A percentile compares a stretch with the other conserved stretches of the same genome.
Conservation (phyloP, 2,888 invertebrate species). For the Saturnia pavonia region DNA sequence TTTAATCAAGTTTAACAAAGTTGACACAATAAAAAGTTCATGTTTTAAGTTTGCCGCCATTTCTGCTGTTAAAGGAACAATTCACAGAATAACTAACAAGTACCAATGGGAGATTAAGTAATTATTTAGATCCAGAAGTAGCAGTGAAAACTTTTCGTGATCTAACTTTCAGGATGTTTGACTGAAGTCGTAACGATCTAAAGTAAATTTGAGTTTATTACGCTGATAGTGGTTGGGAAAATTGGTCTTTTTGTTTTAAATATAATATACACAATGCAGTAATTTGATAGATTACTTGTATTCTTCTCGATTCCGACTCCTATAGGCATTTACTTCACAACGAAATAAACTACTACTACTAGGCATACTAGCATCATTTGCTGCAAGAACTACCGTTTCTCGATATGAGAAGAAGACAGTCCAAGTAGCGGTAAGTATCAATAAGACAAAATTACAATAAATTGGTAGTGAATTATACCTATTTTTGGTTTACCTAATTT, state of each 20-base stretch:
- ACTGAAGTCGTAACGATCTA: neutral
- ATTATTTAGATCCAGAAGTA: neutral
- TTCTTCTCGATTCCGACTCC: too few species aligned
- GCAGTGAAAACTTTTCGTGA: neutral
- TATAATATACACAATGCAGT: neutral
- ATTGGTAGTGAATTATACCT: neutral
- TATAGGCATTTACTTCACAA: too few species aligned
- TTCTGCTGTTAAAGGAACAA: slow-evolving; percentile 11
- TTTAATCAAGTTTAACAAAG: slow-evolving; percentile 63
- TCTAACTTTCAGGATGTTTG: neutral
- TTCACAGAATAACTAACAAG: neutral
- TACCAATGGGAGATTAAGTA: neutral
- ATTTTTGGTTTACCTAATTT: neutral
- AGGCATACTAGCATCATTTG: neutral
- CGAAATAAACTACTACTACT: too few species aligned
- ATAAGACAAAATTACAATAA: neutral
- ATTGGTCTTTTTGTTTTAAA: neutral
- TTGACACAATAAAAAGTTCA: slow-evolving; percentile 23
- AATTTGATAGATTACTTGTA: too few species aligned
- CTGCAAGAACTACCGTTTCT: neutral
- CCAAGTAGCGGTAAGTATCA: neutral
- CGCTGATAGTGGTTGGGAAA: neutral
- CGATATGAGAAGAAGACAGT: neutral
- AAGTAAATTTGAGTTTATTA: neutral
- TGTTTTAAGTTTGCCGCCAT: slow-evolving; percentile 2